Percentiles rank a stretch among this genome's conserved stretches.
phyloP scores from a whole-genome alignment of 2,113 vertebrate genomes.

The Setophaga coronata region DNA sequence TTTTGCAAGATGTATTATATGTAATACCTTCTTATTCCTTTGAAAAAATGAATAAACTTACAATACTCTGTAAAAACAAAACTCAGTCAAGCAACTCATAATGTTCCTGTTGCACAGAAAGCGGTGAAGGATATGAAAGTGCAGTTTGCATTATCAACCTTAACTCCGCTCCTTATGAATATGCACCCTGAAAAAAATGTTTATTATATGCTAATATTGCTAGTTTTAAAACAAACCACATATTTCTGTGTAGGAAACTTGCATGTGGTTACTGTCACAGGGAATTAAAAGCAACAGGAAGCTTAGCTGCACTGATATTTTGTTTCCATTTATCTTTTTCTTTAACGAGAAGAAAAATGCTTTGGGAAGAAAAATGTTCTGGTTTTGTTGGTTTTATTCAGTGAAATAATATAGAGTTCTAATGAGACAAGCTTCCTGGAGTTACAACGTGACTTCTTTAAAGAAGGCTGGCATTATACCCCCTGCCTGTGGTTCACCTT shows the following conservation, averaged over 20 bases:
- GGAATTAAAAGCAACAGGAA: slow-evolving; percentile 34
- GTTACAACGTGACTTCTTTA: not conserved
- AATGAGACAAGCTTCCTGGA: slow-evolving; percentile 21
- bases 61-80: not conserved
- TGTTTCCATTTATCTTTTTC: slow-evolving; percentile 2
- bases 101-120: not conserved
- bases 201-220: slow-evolving; percentile 2
- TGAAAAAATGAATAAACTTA: slow-evolving; percentile 23
- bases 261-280: not conserved
- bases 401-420: not conserved
- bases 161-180: not conserved
- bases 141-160: not conserved
- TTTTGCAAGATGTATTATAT: not conserved
- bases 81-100: not conserved
- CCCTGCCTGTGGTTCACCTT: slow-evolving; percentile 2
- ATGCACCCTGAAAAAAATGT: not conserved
- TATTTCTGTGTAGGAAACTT: slow-evolving; percentile 21
- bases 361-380: not conserved
- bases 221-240: slow-evolving; percentile 33
- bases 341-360: not conserved
- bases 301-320: not conserved
- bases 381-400: not conserved
- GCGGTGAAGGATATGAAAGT: not conserved
- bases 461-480: not conserved
- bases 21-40: not conserved